phyloP scores from a whole-genome alignment of 2,797 vertebrate genomes.

The Percopsis omiscomaycus region DNA sequence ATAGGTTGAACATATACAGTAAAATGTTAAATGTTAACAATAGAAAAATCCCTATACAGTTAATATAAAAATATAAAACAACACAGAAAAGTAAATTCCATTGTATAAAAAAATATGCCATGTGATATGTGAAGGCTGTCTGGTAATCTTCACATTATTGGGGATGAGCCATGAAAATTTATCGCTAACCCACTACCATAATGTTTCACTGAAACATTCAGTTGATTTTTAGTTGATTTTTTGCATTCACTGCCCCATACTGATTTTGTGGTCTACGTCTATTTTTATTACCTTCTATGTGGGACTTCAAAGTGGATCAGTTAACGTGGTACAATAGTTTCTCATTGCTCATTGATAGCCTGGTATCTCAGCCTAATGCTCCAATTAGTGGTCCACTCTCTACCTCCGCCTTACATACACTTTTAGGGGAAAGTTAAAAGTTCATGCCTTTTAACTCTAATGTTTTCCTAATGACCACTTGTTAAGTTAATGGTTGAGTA shows the following conservation, averaged over 20 bases:
- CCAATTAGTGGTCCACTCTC: conserved; percentile 43
- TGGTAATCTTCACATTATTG: conserved; percentile 31
- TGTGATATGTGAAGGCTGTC: conserved; percentile 13
- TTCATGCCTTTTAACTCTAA: conserved; percentile 69
- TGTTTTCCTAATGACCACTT: conserved; percentile 72
- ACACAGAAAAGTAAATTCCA: background rate
- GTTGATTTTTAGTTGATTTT: too few relatives aligned
- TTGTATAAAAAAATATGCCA: conserved; percentile 1
- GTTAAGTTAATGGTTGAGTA: conserved; percentile 72
- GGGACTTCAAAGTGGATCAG: conserved; percentile 42
- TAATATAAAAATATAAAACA: conserved; percentile 4
- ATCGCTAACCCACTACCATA: conserved; percentile 21
- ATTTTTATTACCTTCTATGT: conserved; percentile 48
- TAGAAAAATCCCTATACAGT: background rate
- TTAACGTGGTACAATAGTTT: conserved; percentile 15
- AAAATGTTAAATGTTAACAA: too few relatives aligned
- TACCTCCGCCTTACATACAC: conserved; percentile 41
- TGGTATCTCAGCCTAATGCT: conserved; percentile 46
- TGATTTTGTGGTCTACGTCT: conserved; percentile 6
- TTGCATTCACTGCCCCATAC: too few relatives aligned
- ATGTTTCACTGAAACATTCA: conserved; percentile 10
- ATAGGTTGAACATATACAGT: too few relatives aligned
- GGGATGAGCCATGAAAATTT: conserved; percentile 11
- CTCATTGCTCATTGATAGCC: conserved; percentile 14
- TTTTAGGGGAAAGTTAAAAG: conserved; percentile 63